phyloP scores from a whole-genome alignment of 1,140 invertebrate species.

The Drosophila virilis region DNA sequence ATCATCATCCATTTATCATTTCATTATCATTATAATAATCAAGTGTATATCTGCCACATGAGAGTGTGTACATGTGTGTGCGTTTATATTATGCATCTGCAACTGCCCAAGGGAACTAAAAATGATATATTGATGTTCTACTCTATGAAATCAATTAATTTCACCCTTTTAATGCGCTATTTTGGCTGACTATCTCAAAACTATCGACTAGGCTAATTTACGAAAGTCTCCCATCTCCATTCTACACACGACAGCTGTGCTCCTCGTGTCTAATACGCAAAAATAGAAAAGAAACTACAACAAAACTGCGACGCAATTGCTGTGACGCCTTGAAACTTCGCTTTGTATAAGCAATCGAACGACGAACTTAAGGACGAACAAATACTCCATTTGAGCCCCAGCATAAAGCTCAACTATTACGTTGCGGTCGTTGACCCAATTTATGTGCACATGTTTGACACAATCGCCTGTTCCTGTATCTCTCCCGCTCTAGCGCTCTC shows the following conservation, averaged over 20 bases:
- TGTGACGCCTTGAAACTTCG: conserved; percentile 33
- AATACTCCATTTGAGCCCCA: conserved; percentile 26
- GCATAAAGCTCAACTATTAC: conserved; percentile 55
- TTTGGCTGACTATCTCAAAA: not conserved
- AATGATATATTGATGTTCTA: too few relatives aligned
- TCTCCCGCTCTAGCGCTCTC: conserved; percentile 20
- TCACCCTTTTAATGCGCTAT: not conserved
- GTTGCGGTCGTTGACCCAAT: conserved; percentile 79
- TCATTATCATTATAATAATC: conserved; percentile 30
- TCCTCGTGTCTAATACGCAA: conserved; percentile 37
- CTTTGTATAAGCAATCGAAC: conserved; percentile 21
- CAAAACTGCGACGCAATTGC: conserved; percentile 59
- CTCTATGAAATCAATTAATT: not conserved
- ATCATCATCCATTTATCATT: conserved; percentile 47
- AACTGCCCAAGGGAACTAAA: too few relatives aligned
- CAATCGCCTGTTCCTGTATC: conserved; percentile 43
- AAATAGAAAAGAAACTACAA: conserved; percentile 22
- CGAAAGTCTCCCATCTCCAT: conserved; percentile 10
- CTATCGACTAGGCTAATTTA: not conserved
- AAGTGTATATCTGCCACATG: conserved; percentile 40
- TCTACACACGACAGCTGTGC: conserved; percentile 1
- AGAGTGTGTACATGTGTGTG: not conserved
- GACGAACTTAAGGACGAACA: not conserved
- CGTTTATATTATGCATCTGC: not conserved
- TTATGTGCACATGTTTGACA: conserved; percentile 58